Percentiles rank a stretch among this genome's conserved stretches.
These are phyloP conservation scores for Salpingus planirostris DNA, from an alignment of 2,888 invertebrate species.

Conservation along the genomic window DNA sequence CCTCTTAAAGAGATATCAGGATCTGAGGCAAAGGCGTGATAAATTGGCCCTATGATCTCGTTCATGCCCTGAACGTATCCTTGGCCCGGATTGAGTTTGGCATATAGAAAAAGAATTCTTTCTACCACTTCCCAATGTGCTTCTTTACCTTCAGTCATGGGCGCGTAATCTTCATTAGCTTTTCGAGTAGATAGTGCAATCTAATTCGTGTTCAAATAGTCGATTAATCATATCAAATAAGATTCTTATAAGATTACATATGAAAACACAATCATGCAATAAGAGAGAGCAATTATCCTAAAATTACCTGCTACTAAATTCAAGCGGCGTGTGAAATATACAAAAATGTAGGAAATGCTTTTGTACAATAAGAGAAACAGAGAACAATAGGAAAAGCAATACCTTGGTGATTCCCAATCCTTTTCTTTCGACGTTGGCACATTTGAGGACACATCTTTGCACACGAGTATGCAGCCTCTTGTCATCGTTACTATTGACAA, in stretches of 20 bases:
- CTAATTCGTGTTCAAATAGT: no score
- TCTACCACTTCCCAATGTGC: conserved; percentile 99
- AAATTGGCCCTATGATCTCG: conserved; percentile 97
- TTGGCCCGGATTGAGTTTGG: conserved; percentile 96
- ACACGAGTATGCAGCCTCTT: conserved; percentile 84
- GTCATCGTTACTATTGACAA: conserved; percentile 69
- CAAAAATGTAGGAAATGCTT: not conserved
- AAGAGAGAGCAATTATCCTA: no score
- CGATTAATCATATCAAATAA: no score
- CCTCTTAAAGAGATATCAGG: conserved; percentile 62
- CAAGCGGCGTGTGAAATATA: conserved; percentile 21
- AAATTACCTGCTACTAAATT: conserved; percentile 29
- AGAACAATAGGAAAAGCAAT: conserved; percentile 32
- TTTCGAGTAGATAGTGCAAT: conserved; percentile 66
- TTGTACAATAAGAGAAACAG: no score
- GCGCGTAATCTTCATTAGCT: conserved; percentile 72
- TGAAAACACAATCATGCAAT: no score
- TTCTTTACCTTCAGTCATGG: conserved; percentile 82
- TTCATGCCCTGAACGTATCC: conserved; percentile 98
- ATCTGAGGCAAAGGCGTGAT: conserved; percentile 93
- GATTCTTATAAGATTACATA: no score
- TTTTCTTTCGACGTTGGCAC: conserved; percentile 79
- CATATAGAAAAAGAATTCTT: conserved; percentile 92
- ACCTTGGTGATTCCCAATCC: conserved; percentile 87
- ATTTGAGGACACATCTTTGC: conserved; percentile 74